Evolutionary conservation across 2,888 invertebrate genomes (phyloP), one percentile per base, ranked within the genome.

Genomic region (Machimus atricapillus): DNA sequence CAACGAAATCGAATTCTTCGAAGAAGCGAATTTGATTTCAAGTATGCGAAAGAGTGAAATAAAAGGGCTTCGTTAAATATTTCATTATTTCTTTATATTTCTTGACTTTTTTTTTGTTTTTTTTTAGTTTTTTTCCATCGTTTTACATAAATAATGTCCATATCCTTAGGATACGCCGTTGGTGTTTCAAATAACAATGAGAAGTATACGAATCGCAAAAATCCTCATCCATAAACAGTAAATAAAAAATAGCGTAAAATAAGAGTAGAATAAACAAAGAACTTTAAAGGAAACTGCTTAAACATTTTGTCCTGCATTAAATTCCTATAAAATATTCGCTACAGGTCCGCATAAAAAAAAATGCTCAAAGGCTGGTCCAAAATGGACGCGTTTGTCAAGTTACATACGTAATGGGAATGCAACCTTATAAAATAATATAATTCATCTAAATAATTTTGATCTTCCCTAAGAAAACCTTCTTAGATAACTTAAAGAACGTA

Each of bases 141-240:
- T 74, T 81, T 82, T 87, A 83, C 76, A 77, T 77, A 87, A 83
- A 87, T 85, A 87, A 85, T 87, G 66, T 85, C 85, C 85, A 85
- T 85, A 87, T 87, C 87, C 87, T 87, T 87, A 87, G 87, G 87
- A 87, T 87, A 87, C 83, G 87, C 56, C 77, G 83, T 87, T 87
- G 87, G 87, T 87, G 87, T 87, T 87, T 83, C 83, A 87, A 77
- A 83, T 83, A 83, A 87, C 83, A 87, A 87, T 83, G 83, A 87
- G 83, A 82, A 85, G 85, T 74, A 85, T 85, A 85, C 85, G 85
- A 85, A 74, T 85, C 85, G 85, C 74, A 74, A 85, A 43, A 74
- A 46, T 85, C 74, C 82, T 83, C 83, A 87, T 87, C 79, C 79
- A 79, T 73, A 86, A 86, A 86, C 82, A 82, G 58, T 66, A 66